Evolutionary conservation across 2,113 vertebrate genomes (phyloP), one percentile per base, ranked within the genome.

Genomic region (Phaethon lepturus): DNA sequence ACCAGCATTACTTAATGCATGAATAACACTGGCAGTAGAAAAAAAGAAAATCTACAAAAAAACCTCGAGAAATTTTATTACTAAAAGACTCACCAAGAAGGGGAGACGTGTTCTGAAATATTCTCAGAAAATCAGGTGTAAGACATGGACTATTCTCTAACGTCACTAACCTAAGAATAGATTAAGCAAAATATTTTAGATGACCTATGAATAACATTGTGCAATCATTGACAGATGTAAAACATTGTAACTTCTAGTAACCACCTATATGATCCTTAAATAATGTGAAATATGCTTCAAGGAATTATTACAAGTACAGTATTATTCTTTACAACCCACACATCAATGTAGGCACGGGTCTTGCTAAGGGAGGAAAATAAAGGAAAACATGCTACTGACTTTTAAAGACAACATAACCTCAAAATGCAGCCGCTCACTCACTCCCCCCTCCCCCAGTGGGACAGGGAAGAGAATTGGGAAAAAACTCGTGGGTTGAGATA

Each of bases 41-140:
- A 87, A 89, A 87, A 15, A 56, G 35, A 24, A 56, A n/a, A n/a
- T n/a, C 28, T 16, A 55, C 17, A 28, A 50, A 47, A 53, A 53
- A 28, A 16, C 6, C 10, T 9, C 44, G n/a, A 78, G 7, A 75
- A 68, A 71, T 19, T 69, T 66, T 86, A 87, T 44, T 47, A 18
- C 50, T 93, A 68, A 89, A 63, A 63, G 56, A 95, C 99, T 98
- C 97, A 99, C 99, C 99, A 62, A 99, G 97, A 95, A 99, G 98
- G 73, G 99, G 96, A 25, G 98, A 98, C 99, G 99, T 99, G 96
- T 99, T 99, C 96, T 99, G 99, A 98, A 99, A 99, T 96, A 99
- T 98, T 96, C 99, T 98, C 91, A 99, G 98, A 66, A 99, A 98
- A 91, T 99, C 99, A 4, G 99, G 98, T 66, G 98, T 99, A 93